Percentiles rank a stretch among this genome's conserved stretches.
These are phyloP conservation scores for Frankliniella fusca DNA, from an alignment of 2,888 invertebrate genomes.

Conservation along the genomic window DNA sequence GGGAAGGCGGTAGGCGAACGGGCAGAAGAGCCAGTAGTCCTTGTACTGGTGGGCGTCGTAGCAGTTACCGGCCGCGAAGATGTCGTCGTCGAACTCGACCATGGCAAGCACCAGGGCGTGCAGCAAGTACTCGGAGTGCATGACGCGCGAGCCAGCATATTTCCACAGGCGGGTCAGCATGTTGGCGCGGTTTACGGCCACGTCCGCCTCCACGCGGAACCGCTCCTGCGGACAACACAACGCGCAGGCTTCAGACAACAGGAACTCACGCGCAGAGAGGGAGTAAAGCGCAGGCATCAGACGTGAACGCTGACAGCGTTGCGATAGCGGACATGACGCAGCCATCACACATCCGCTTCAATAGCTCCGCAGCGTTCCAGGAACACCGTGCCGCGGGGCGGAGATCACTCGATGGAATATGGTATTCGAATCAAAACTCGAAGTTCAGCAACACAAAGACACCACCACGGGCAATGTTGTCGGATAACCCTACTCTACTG, in stretches of 20 bases:
- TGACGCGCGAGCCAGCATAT: slow-evolving; percentile 71
- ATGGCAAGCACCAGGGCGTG: slow-evolving; percentile 87
- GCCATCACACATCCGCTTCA: no score
- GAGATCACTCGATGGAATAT: no score
- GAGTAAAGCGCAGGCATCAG: no score
- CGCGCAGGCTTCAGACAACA: neutral
- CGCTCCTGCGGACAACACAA: slow-evolving; percentile 56
- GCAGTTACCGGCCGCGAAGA: slow-evolving; percentile 93
- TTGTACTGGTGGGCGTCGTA: slow-evolving; percentile 82
- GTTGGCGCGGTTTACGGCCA: slow-evolving; percentile 90
- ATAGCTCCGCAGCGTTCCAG: no score
- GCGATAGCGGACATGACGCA: no score
- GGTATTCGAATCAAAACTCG: no score
- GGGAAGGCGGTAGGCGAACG: slow-evolving; percentile 85
- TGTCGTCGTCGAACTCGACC: slow-evolving; percentile 92
- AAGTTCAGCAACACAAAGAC: no score
- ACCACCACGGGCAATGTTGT: no score
- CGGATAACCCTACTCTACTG: no score
- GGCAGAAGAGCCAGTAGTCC: slow-evolving; percentile 80
- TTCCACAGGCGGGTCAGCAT: slow-evolving; percentile 94
- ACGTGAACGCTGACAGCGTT: no score
- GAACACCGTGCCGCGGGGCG: no score
- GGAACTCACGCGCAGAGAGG: no score
- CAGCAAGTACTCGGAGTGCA: slow-evolving; percentile 80
- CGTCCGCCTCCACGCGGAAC: slow-evolving; percentile 85